Percentiles rank a stretch among this genome's conserved stretches.
Evolutionary conservation across 2,113 vertebrate species (phyloP).

Genomic region (Noturus placidus): DNA sequence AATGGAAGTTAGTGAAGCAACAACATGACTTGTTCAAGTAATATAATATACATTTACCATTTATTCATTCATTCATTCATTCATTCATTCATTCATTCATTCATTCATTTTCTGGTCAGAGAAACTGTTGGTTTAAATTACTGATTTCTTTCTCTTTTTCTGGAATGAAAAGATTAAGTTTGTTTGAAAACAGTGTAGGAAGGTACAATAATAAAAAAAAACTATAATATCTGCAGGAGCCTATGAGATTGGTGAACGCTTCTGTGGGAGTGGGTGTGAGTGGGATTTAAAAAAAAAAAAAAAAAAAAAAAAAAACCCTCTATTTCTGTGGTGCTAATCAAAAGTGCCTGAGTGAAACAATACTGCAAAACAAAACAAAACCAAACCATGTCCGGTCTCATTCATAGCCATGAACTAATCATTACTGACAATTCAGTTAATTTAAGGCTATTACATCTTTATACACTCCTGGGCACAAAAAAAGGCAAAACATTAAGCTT

Average conservation of each 20-base stretch:
- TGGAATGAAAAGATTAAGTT: background rate
- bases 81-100: background rate
- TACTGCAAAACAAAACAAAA: background rate
- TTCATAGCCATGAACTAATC: background rate
- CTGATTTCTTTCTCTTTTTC: background rate
- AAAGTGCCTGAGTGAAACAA: background rate
- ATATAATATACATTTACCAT: background rate
- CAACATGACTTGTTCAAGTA: background rate
- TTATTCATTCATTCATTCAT: no score
- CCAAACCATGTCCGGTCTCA: background rate
- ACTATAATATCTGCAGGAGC: background rate
- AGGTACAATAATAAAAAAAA: background rate
- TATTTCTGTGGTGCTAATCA: background rate
- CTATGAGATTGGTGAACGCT: background rate
- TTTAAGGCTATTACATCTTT: background rate
- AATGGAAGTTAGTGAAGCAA: background rate
- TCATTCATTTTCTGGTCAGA: background rate
- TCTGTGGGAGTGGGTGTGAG: background rate
- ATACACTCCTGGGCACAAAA: no score
- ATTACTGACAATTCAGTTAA: background rate
- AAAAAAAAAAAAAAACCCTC: background rate
- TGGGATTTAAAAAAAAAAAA: background rate
- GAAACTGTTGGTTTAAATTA: background rate
- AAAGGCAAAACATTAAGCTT: no score
- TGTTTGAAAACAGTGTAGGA: background rate